Percentiles rank a stretch among this genome's conserved stretches.
These are phyloP conservation scores for Lycaena phlaeas DNA, from an alignment of 2,888 invertebrate genomes.

Conservation along the genomic window DNA sequence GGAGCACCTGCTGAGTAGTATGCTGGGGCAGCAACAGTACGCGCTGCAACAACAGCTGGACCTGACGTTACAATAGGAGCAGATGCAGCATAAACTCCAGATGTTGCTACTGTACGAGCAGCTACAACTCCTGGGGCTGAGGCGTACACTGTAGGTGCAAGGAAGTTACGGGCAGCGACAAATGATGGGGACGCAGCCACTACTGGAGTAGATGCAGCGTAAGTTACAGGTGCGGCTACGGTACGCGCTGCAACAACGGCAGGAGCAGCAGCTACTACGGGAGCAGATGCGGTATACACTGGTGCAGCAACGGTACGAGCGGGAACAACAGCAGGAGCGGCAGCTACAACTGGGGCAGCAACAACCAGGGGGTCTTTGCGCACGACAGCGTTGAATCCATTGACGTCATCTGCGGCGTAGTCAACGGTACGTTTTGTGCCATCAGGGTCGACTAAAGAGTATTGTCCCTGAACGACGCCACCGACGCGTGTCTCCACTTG, in stretches of 20 bases:
- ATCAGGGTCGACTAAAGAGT: conserved; percentile 69
- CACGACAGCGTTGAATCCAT: conserved; percentile 74
- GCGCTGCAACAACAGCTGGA: conserved; percentile 15
- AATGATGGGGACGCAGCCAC: conserved; percentile 17
- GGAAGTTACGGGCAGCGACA: conserved; percentile 23
- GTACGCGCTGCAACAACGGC: conserved; percentile 19
- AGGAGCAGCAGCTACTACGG: conserved; percentile 24
- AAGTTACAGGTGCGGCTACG: conserved; percentile 19
- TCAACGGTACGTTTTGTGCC: conserved; percentile 72
- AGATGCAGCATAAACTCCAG: conserved; percentile 15
- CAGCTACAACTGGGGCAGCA: conserved; percentile 38
- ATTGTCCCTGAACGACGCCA: conserved; percentile 67
- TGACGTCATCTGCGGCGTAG: conserved; percentile 70
- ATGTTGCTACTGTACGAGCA: conserved; percentile 24
- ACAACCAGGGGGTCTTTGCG: conserved; percentile 61
- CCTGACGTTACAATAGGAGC: conserved; percentile 8
- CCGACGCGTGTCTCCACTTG: conserved; percentile 70
- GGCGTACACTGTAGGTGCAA: conserved; percentile 24
- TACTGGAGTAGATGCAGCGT: conserved; percentile 24
- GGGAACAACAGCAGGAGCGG: conserved; percentile 30
- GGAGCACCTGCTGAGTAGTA: neutral
- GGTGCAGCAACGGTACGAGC: conserved; percentile 22
- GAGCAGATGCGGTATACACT: conserved; percentile 17
- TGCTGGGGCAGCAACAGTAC: conserved; percentile 5
- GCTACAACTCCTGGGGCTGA: conserved; percentile 18